Evolutionary conservation across 2,113 vertebrate genomes (phyloP).

Genomic region (Amazona vittata): DNA sequence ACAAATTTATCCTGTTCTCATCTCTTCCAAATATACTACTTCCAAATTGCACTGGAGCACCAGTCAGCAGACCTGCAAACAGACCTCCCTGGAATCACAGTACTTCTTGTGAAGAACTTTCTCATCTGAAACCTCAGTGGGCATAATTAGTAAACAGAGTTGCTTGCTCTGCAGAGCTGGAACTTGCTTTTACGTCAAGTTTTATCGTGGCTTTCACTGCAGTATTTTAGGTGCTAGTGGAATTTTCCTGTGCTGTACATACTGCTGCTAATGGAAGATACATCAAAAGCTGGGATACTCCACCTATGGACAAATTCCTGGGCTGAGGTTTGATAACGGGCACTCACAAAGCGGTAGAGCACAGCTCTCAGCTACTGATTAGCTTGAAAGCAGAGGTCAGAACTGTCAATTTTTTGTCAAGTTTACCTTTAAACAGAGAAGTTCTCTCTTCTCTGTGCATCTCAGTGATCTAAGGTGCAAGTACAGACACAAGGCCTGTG

Average conservation of each 20-base stretch:
- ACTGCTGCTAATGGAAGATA: background rate
- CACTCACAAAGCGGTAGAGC: background rate
- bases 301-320: background rate
- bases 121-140: background rate
- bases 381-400: background rate
- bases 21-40: background rate
- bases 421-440: background rate
- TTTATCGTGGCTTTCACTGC: background rate
- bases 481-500: background rate
- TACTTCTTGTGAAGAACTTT: background rate
- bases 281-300: background rate
- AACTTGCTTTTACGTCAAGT: background rate
- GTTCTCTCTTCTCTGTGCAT: background rate
- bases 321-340: background rate
- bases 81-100: background rate
- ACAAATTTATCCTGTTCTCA: background rate
- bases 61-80: background rate
- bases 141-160: background rate
- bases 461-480: background rate
- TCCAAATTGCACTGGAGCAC: background rate
- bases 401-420: background rate
- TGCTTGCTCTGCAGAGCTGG: slow-evolving; percentile 1
- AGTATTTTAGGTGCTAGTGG: background rate
- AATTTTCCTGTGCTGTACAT: background rate
- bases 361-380: background rate